Evolutionary conservation across 2,888 invertebrate species (phyloP), one percentile per base, ranked within the genome.

Genomic region (Brenthis ino): DNA sequence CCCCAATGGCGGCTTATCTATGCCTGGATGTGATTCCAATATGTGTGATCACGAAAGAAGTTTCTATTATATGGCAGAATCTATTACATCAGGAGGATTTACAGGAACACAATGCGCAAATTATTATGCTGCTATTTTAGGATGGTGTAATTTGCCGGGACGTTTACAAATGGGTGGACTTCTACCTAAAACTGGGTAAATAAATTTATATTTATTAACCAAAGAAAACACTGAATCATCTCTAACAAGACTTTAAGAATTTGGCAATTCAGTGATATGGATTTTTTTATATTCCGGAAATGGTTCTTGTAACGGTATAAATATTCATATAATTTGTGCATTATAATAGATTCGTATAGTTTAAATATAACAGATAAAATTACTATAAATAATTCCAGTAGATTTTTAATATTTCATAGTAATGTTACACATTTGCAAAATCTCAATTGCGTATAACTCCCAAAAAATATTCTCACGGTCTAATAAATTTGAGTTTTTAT

Each of bases 11-110:
- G 89, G 86, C 0, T 79, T 85, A 24, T 82, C 83, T 4, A 88
- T 88, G 88, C 86, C 88, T 3, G 88, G 88, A 1, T 89, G 89
- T 58, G 73, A 80, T 57, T 80, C 86, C 4, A 78, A 86, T 33
- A 81, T 78, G 1, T 88, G 89, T 65, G 86, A 88, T 48, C 86
- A 88, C 50, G 82, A 77, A 0, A 79, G 83, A 50, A 83, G 85
- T 67, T 85, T 78, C 72, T 80, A 81, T 70, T 89, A 87, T 72
- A 83, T 89, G 16, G 86, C 85, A 0, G 88, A 89, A 72, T 87
- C 88, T 2, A 68, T 89, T 0, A 64, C 67, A 0, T 76, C 83
- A 1, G 83, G 85, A 24, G 85, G 83, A 0, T 89, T 87, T 51
- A 85, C 84, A 63, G 88, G 87, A 54, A 81, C 79, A 50, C 81